Evolutionary conservation across 2,888 invertebrate genomes (phyloP).

Genomic region (Chloroclysta siterata): DNA sequence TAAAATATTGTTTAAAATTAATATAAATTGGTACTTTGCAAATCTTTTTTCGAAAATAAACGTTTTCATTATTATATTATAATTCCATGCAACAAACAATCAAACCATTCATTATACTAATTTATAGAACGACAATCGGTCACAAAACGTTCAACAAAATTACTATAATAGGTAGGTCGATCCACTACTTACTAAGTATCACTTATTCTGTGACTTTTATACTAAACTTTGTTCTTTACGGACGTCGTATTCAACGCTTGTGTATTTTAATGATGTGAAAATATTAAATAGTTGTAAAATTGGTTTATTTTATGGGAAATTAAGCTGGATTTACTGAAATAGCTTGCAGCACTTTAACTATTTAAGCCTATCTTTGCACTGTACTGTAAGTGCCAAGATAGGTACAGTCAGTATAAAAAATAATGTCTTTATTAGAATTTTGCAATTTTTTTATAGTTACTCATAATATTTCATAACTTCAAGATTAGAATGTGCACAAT

Average conservation of each 20-base stretch:
- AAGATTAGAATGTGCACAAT: too few species aligned
- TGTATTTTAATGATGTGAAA: slow-evolving; percentile 19
- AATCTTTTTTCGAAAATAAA: too few species aligned
- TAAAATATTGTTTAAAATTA: too few species aligned
- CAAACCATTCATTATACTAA: slow-evolving; percentile 38
- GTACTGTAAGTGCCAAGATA: too few species aligned
- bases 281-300: slow-evolving; percentile 19
- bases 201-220: slow-evolving; percentile 13
- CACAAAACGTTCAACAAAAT: slow-evolving; percentile 28
- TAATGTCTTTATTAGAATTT: too few species aligned
- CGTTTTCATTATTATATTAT: slow-evolving; percentile 6
- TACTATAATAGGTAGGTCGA: slow-evolving; percentile 11
- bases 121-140: slow-evolving; percentile 34
- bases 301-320: not conserved
- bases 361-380: too few species aligned
- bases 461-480: too few species aligned
- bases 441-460: too few species aligned
- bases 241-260: slow-evolving; percentile 24
- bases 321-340: not conserved
- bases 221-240: slow-evolving; percentile 18
- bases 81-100: slow-evolving; percentile 18
- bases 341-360: not conserved
- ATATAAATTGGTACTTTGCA: too few species aligned
- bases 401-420: too few species aligned
- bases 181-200: not conserved